A percentile compares a stretch with the other conserved stretches of the same genome.
Conservation (phyloP, 2,113 vertebrate genomes). For the Pimephales promelas region DNA sequence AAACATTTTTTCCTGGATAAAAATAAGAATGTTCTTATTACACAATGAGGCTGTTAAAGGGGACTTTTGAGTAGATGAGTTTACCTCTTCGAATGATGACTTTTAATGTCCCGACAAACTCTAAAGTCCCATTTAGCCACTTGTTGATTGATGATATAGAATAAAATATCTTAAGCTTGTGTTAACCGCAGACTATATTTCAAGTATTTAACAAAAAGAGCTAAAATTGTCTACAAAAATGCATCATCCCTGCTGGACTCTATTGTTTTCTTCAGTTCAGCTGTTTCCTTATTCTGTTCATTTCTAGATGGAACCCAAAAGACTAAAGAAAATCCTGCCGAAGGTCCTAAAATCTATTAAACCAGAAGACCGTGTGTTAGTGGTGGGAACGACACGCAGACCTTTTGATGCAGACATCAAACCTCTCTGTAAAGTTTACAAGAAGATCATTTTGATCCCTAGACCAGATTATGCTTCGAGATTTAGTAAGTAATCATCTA, state of each 20-base stretch:
- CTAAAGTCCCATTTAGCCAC: background rate
- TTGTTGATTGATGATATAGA: background rate
- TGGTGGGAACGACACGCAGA: constrained; percentile 78
- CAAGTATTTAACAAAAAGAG: background rate
- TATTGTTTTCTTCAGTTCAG: background rate
- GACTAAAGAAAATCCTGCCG: constrained; percentile 77
- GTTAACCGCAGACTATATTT: background rate
- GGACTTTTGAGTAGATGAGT: too few species aligned
- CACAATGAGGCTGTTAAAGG: too few species aligned
- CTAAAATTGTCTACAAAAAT: background rate
- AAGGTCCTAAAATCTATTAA: constrained; percentile 78
- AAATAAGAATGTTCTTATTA: too few species aligned
- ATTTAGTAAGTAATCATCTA: constrained; percentile 72
- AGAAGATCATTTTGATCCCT: constrained; percentile 82
- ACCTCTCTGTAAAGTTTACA: constrained; percentile 78
- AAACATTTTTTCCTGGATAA: too few species aligned
- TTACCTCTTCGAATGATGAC: too few species aligned
- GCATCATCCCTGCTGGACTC: background rate
- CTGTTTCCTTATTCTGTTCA: background rate
- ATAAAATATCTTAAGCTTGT: background rate
- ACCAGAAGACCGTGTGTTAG: constrained; percentile 77
- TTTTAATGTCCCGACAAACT: background rate
- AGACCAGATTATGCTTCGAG: constrained; percentile 84
- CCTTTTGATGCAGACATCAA: constrained; percentile 79
- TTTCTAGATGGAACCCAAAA: constrained; percentile 73